phyloP scores from a whole-genome alignment of 2,113 vertebrate species.

The Epinephelus cyanopodus region DNA sequence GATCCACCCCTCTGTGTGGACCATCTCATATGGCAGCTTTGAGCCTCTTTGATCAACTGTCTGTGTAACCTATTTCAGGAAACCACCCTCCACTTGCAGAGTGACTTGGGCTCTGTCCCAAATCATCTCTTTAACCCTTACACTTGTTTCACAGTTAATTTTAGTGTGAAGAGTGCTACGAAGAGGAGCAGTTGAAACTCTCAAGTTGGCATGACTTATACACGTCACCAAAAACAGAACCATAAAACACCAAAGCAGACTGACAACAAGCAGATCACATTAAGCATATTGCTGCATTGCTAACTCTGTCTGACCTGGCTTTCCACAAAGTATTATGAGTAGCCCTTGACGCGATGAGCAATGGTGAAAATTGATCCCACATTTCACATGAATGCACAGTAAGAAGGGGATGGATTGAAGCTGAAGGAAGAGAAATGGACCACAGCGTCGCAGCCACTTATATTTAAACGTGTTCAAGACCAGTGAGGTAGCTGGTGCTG shows the following conservation, averaged over 20 bases:
- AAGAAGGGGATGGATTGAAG: background rate
- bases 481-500: conserved; percentile 39
- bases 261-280: background rate
- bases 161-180: background rate
- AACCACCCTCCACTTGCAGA: background rate
- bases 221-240: background rate
- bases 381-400: background rate
- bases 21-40: conserved; percentile 16
- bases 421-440: background rate
- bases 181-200: background rate
- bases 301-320: background rate
- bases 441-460: background rate
- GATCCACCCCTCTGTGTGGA: conserved; percentile 2
- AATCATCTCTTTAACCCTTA: background rate
- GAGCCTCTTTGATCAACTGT: background rate
- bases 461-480: background rate
- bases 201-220: background rate
- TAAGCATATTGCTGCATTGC: background rate
- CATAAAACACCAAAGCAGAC: background rate
- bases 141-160: background rate
- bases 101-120: background rate
- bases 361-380: background rate
- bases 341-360: background rate
- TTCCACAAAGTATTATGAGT: background rate
- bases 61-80: background rate